Percentiles rank a stretch among this genome's conserved stretches.
Evolutionary conservation across 2,888 invertebrate genomes (phyloP).

Genomic region (Dioctria rufipes): DNA sequence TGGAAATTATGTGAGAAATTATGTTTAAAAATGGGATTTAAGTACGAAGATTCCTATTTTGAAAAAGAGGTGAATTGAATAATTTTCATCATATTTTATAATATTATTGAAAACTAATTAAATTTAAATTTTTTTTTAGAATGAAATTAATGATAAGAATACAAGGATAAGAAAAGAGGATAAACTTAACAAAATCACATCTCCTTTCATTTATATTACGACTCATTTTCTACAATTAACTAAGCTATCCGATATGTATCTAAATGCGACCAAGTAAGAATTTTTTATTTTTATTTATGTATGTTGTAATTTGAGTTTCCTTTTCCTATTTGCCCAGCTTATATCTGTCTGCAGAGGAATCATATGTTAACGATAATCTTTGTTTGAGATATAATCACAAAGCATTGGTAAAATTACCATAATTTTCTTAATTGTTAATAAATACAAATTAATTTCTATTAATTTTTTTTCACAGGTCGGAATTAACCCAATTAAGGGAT

Average conservation of each 20-base stretch:
- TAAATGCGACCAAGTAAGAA: conserved; percentile 82
- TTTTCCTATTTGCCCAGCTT: conserved; percentile 67
- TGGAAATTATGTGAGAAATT: conserved; percentile 86
- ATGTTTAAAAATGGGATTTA: conserved; percentile 72
- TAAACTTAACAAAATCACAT: conserved; percentile 55
- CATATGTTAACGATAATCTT: conserved; percentile 58
- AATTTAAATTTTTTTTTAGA: too few species aligned
- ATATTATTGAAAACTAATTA: too few species aligned
- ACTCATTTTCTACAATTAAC: conserved; percentile 81
- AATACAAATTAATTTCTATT: background rate
- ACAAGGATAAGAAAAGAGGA: too few species aligned
- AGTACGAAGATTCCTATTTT: conserved; percentile 49
- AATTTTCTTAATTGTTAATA: conserved; percentile 16
- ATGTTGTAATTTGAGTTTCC: conserved; percentile 5
- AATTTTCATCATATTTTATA: too few species aligned
- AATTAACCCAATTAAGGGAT: conserved; percentile 58
- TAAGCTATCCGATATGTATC: conserved; percentile 77
- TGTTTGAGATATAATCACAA: conserved; percentile 58
- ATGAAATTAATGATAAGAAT: too few species aligned
- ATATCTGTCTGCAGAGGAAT: conserved; percentile 72
- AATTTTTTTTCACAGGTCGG: conserved; percentile 55
- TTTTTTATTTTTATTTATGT: background rate
- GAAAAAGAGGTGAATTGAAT: background rate
- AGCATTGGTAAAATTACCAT: conserved; percentile 55
- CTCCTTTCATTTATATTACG: conserved; percentile 78